Conservation (phyloP, 2,113 vertebrate genomes). For the Apistogramma diplotaenia region DNA sequence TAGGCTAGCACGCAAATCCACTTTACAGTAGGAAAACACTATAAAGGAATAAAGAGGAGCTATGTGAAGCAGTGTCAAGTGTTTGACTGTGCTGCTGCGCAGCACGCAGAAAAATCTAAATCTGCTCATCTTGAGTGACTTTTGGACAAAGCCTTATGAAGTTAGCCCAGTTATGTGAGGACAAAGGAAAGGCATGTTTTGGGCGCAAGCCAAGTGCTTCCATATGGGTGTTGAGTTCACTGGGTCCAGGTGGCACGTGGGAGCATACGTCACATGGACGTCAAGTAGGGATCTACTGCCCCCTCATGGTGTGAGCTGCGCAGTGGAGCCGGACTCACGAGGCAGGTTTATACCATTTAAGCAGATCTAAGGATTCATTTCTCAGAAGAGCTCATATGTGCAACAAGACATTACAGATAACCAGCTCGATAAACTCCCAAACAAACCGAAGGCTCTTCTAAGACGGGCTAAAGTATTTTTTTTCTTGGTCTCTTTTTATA, state of each 20-base stretch:
- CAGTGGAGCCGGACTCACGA: neutral
- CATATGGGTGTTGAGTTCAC: slow-evolving; percentile 76
- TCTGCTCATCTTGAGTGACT: slow-evolving; percentile 42
- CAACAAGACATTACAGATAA: neutral
- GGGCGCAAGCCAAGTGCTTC: slow-evolving; percentile 72
- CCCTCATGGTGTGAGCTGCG: slow-evolving; percentile 46
- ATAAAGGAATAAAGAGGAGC: slow-evolving; percentile 1
- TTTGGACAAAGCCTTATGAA: slow-evolving; percentile 43
- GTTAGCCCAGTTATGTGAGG: slow-evolving; percentile 72
- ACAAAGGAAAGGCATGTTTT: slow-evolving; percentile 75
- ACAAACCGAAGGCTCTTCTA: neutral
- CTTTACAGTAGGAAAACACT: neutral
- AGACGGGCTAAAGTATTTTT: neutral
- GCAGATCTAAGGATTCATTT: neutral
- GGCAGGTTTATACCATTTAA: neutral
- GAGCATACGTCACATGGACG: slow-evolving; percentile 32
- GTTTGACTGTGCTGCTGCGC: neutral
- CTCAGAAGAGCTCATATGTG: neutral
- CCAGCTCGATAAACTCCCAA: neutral
- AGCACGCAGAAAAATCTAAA: slow-evolving; percentile 25
- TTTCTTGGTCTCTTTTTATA: too few relatives aligned
- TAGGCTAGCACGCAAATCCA: neutral
- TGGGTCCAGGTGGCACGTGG: slow-evolving; percentile 69
- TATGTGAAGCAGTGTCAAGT: neutral
- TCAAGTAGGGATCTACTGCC: slow-evolving; percentile 46